phyloP scores from a whole-genome alignment of 2,113 vertebrate genomes.

The Solea solea region DNA sequence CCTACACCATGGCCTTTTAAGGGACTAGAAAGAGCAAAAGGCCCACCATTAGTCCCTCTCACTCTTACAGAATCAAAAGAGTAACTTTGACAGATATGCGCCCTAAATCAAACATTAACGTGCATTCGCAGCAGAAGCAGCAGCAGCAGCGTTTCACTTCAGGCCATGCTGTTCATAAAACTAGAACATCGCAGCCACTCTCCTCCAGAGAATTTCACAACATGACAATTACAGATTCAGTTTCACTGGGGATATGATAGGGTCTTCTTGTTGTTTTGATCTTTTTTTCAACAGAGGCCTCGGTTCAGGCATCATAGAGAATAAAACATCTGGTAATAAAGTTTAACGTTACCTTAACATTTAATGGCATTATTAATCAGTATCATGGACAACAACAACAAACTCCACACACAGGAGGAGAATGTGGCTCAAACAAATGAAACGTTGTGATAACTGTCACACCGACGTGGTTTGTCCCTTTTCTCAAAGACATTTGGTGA shows the following conservation, averaged over 20 bases:
- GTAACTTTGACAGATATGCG: conserved; percentile 7
- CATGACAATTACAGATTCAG: conserved; percentile 30
- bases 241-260: conserved; percentile 37
- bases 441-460: too few relatives aligned
- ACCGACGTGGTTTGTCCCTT: too few relatives aligned
- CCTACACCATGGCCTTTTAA: conserved; percentile 17
- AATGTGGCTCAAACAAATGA: background rate
- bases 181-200: conserved; percentile 20
- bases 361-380: background rate
- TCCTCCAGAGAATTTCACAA: conserved; percentile 49
- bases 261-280: conserved; percentile 25
- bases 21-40: conserved; percentile 6
- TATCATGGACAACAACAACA: background rate
- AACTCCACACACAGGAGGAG: background rate
- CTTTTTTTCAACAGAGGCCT: conserved; percentile 1
- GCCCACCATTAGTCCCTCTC: conserved; percentile 28
- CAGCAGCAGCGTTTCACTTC: conserved; percentile 14
- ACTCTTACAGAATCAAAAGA: conserved; percentile 12
- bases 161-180: conserved; percentile 15
- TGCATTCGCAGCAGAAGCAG: conserved; percentile 11
- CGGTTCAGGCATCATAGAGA: background rate
- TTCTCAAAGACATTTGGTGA: too few relatives aligned
- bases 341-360: background rate
- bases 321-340: background rate
- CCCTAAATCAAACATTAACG: conserved; percentile 2